Evolutionary conservation across 1,140 invertebrate genomes (phyloP), one percentile per base, ranked within the genome.

Genomic region (Halictus rubicundus): DNA sequence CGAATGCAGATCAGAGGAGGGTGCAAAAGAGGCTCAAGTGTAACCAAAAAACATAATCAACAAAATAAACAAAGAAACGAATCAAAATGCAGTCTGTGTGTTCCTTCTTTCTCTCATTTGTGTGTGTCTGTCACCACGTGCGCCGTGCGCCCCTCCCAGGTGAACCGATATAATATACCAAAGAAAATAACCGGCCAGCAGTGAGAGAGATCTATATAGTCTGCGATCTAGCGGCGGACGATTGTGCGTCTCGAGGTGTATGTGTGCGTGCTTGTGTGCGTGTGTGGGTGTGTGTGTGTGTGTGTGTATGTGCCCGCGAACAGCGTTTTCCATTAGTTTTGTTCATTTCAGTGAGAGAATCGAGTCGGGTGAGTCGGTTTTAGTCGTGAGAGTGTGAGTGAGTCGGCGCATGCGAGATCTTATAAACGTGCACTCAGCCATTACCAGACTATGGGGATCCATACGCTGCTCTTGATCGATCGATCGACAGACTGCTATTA

Each of bases 21-120:
- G 88, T 89, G 88, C 86, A 87, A 74, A 86, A 83, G 84, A 88
- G 87, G 87, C 84, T 86, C 71, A 80, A 85, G 75, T 86, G 83
- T 87, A 64, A 83, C 72, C 66, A 81, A 78, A 74, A 60, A 81
- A 76, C 65, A 65, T 49, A 71, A 73, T 64, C 57, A 68, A 63
- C 25, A 80, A 69, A 85, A 57, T 57, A n/a, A 39, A 75, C 21
- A 76, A 52, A 78, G 59, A 66, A 87, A 78, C 16, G 68, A 59
- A 80, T 87, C 65, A 82, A 82, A 77, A 83, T 85, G 84, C 81
- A 83, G 46, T 86, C 70, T 60, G 71, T 83, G 59, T 72, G 52
- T 78, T 42, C 70, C 27, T 68, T 27, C 25, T 54, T 59, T 78
- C 5, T 57, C 23, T 21, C 16, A 2, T 52, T 57, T 76, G 39